Evolutionary conservation across 2,113 vertebrate species (phyloP).

Genomic region (Brienomyrus longianalis): DNA sequence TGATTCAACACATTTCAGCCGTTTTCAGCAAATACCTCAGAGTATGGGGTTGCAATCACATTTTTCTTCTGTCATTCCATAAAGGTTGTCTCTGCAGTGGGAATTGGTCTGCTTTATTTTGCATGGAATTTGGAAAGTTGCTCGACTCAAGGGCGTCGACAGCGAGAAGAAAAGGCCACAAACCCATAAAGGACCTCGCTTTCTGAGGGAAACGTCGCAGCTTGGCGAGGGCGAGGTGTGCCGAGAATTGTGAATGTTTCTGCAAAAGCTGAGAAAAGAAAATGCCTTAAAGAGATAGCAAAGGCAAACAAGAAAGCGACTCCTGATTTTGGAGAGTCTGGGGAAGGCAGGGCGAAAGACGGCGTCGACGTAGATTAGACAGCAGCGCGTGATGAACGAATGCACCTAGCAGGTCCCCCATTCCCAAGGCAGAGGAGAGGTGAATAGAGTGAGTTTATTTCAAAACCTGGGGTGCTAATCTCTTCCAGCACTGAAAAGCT

Average conservation of each 20-base stretch:
- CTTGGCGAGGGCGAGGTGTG: background rate
- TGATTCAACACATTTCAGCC: background rate
- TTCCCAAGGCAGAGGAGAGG: background rate
- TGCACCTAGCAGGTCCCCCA: background rate
- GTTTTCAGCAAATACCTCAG: conserved; percentile 5
- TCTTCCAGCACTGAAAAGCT: background rate
- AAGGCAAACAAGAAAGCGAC: background rate
- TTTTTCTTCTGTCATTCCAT: background rate
- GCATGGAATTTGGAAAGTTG: background rate
- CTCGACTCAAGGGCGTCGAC: background rate
- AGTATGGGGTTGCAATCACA: background rate
- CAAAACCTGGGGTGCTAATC: background rate
- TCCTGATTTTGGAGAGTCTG: background rate
- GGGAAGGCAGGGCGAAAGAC: background rate
- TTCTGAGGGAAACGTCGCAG: background rate
- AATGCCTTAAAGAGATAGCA: background rate
- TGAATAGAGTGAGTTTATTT: background rate
- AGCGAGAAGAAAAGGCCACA: background rate
- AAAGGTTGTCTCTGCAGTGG: background rate
- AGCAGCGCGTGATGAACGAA: background rate
- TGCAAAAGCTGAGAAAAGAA: background rate
- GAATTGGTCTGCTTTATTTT: background rate
- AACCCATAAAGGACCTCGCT: background rate
- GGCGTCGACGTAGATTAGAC: background rate
- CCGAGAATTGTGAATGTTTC: background rate